A percentile compares a stretch with the other conserved stretches of the same genome.
These are phyloP conservation scores for Phalacrocorax carbo DNA, from an alignment of 2,113 vertebrate genomes.

Conservation along the genomic window DNA sequence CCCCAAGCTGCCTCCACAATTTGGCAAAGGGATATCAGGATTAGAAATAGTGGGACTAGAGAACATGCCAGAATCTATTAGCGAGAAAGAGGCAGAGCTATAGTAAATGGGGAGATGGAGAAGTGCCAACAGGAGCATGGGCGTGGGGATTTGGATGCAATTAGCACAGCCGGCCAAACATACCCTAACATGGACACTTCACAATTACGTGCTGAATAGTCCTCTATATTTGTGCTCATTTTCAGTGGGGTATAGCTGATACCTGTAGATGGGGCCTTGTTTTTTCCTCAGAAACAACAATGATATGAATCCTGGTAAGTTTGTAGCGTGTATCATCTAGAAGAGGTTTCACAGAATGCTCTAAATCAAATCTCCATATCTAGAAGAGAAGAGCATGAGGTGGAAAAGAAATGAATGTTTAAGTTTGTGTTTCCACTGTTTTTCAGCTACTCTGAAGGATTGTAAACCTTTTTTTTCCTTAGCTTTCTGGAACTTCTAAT, in stretches of 20 bases:
- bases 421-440: background rate
- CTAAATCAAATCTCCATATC: background rate
- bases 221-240: background rate
- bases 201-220: background rate
- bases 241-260: background rate
- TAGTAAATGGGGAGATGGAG: background rate
- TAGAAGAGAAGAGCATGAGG: background rate
- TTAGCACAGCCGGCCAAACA: background rate
- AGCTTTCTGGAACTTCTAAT: background rate
- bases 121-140: background rate
- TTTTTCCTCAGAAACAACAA: background rate
- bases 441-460: background rate
- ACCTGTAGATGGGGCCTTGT: background rate
- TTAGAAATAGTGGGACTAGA: constrained; percentile 3
- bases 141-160: background rate
- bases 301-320: background rate
- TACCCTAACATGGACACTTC: background rate
- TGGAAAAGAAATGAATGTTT: background rate
- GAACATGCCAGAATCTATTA: constrained; percentile 18
- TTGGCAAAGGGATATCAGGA: constrained; percentile 3
- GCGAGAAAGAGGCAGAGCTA: background rate
- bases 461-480: background rate
- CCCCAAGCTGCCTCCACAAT: background rate
- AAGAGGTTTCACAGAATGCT: background rate
- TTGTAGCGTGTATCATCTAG: background rate